These are phyloP conservation scores for Phrynocephalus vlangalii DNA, from an alignment of 2,797 vertebrate genomes.

Conservation along the genomic window DNA sequence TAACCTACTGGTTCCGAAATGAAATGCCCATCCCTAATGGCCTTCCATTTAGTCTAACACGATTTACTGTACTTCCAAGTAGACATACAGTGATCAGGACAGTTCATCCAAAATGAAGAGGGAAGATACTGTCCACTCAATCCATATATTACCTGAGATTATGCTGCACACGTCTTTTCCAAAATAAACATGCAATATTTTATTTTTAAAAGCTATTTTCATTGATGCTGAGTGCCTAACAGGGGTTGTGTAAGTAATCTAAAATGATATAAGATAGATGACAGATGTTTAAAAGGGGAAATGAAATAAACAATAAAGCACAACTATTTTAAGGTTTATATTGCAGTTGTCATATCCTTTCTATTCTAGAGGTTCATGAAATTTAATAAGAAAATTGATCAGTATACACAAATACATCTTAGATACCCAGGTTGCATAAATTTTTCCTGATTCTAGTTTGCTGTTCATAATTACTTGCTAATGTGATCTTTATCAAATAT, in stretches of 20 bases:
- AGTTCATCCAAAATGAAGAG: too few relatives aligned
- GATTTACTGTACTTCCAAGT: neutral
- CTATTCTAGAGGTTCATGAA: neutral
- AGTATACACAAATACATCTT: neutral
- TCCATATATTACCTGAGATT: neutral
- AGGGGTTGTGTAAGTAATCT: neutral
- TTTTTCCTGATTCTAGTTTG: neutral
- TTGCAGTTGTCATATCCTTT: neutral
- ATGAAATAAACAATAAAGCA: neutral
- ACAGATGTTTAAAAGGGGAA: neutral
- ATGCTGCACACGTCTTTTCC: neutral
- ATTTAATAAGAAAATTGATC: neutral
- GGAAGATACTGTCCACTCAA: too few relatives aligned
- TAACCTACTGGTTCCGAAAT: too few relatives aligned
- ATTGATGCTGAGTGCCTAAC: neutral
- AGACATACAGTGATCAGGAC: neutral
- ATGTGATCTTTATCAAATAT: neutral
- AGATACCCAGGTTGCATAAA: too few relatives aligned
- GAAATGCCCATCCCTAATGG: too few relatives aligned
- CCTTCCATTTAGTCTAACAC: neutral
- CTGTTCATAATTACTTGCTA: constrained; percentile 11
- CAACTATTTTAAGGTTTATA: too few relatives aligned
- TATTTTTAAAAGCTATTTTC: neutral
- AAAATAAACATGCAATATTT: constrained; percentile 16
- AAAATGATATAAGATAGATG: neutral